Percentiles rank a stretch among this genome's conserved stretches.
These are phyloP conservation scores for Drosophila arawakana DNA, from an alignment of 1,140 invertebrate genomes.

Conservation along the genomic window DNA sequence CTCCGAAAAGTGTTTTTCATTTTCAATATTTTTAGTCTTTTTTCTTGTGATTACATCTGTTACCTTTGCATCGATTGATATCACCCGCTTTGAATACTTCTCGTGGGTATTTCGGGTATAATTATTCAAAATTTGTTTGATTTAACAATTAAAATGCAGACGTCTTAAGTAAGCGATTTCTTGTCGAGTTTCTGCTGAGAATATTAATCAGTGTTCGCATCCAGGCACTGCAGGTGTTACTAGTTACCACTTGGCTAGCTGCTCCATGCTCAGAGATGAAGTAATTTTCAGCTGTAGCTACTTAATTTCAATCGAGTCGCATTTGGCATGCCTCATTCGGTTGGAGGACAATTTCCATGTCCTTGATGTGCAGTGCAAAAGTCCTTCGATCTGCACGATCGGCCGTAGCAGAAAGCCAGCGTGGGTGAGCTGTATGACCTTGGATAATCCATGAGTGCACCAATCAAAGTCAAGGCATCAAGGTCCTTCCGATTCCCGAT, in stretches of 20 bases:
- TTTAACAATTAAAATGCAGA: conserved; percentile 46
- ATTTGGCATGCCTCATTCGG: conserved; percentile 48
- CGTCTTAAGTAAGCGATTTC: conserved; percentile 36
- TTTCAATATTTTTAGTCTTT: no score
- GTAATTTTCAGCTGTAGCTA: conserved; percentile 53
- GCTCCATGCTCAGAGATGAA: conserved; percentile 50
- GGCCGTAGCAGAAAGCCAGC: conserved; percentile 31
- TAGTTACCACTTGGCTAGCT: conserved; percentile 18
- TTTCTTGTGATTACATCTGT: no score
- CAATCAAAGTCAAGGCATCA: conserved; percentile 71
- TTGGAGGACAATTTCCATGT: conserved; percentile 48
- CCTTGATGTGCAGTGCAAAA: conserved; percentile 54
- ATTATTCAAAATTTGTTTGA: conserved; percentile 51
- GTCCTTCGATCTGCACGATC: conserved; percentile 26
- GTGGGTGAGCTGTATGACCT: conserved; percentile 52
- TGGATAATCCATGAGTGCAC: conserved; percentile 48
- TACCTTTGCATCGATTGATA: neutral
- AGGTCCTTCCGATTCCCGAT: neutral
- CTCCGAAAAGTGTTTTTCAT: no score
- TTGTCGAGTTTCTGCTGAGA: conserved; percentile 1
- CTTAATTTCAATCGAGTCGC: conserved; percentile 13
- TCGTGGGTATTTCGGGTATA: neutral
- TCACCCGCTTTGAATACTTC: neutral
- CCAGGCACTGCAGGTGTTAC: conserved; percentile 34
- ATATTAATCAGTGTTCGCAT: conserved; percentile 8